Base-by-base conservation (phyloP, 1,140 invertebrate species). In the Sminthurides bifidus region DNA sequence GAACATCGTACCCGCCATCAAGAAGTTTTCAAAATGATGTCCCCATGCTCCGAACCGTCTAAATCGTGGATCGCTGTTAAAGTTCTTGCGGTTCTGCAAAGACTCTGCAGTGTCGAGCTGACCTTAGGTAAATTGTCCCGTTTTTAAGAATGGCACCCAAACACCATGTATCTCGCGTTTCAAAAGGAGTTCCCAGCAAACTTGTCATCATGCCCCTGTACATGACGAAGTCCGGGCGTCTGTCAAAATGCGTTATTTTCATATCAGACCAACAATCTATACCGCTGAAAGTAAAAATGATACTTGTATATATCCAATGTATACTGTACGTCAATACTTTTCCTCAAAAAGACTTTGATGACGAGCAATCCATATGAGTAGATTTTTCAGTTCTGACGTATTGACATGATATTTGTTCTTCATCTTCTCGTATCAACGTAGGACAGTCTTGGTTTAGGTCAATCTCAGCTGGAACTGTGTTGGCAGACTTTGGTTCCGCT, bases 141-240 rank as follows among this genome's bases (percentile, higher is more conserved):
- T 60, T 61, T 40, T 60, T 60, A 27, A 46, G 27, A 55, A 64
- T 58, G n/a, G 58, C 62, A 29, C 55, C 62, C 48, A 64, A 49
- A 50, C 41, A 55, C 59, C 58, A 60, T 12, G 48, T 53, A 10
- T 64, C 62, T 53, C 30, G 31, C 44, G 37, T 15, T 61, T 60
- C 56, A 38, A 60, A 64, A 1, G 62, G 59, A 14, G 59, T 59
- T 26, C 51, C 48, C 8, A 64, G 35, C n/a, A 64, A 33, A 31
- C 59, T 64, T 17, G 58, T 51, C 53, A 64, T 58, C 0, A 61
- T 27, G 3, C 62, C 62, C 0, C 62, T 52, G 29, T 60, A 59
- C 1, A 64, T 45, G 1, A 64, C 62, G 31, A 64, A 64, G 54
- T 64, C 24, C 4, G 62, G 62, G 15, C 56, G 40, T 35, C 62